phyloP scores from a whole-genome alignment of 2,797 vertebrate genomes.

The Mormyrus hasselquistii region DNA sequence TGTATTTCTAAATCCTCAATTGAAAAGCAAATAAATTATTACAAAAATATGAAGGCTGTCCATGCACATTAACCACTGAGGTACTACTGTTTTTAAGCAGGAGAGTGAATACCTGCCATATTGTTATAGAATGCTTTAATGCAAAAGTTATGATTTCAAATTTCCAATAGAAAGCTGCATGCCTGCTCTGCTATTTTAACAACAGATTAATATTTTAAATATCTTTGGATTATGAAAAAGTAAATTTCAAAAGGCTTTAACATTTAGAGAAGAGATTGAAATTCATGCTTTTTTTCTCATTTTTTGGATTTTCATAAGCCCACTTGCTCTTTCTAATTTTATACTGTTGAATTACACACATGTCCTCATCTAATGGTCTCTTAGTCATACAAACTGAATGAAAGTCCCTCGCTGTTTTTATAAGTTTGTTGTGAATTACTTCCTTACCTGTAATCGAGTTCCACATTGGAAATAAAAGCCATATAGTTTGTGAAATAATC shows the following conservation, averaged over 20 bases:
- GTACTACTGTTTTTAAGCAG: not conserved
- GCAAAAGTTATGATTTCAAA: not conserved
- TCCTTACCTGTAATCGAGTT: not conserved
- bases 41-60: not conserved
- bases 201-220: not conserved
- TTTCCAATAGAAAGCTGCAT: not conserved
- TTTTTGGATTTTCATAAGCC: not conserved
- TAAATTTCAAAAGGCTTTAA: not conserved
- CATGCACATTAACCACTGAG: not conserved
- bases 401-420: not conserved
- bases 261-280: not conserved
- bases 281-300: not conserved
- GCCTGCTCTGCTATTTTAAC: not conserved
- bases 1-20: not conserved
- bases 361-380: not conserved
- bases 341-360: not conserved
- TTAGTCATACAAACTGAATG: not conserved
- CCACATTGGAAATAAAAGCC: not conserved
- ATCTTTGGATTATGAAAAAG: not conserved
- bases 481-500: not conserved
- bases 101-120: not conserved
- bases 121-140: not conserved
- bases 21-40: not conserved
- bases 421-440: not conserved
- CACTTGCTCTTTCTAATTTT: not conserved